Conservation (phyloP, 2,888 invertebrate species). For the Cheilosia grossa region DNA sequence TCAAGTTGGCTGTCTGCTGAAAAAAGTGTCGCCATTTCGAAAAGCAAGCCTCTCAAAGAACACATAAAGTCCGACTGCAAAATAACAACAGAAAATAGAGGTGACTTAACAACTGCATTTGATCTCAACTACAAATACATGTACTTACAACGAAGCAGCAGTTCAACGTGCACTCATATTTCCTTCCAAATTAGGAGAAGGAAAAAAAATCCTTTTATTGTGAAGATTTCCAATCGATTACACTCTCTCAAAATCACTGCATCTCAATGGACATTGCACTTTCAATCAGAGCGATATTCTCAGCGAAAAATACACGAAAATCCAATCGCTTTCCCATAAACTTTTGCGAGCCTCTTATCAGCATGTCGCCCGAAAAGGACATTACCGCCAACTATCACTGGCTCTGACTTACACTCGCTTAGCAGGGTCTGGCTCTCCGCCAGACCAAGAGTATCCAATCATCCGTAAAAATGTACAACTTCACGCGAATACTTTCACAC, state of each 20-base stretch:
- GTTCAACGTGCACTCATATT: too few relatives aligned
- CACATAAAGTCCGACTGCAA: too few relatives aligned
- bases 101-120: too few relatives aligned
- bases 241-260: slow-evolving; percentile 50
- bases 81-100: too few relatives aligned
- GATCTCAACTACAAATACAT: too few relatives aligned
- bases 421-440: slow-evolving; percentile 26
- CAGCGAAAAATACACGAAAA: slow-evolving; percentile 12
- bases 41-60: too few relatives aligned
- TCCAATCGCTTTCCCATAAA: slow-evolving; percentile 58
- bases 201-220: not conserved
- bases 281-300: slow-evolving; percentile 17
- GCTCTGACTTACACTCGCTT: slow-evolving; percentile 24
- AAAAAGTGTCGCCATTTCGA: too few relatives aligned
- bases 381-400: slow-evolving; percentile 65
- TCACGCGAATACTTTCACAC: slow-evolving; percentile 69
- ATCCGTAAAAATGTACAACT: slow-evolving; percentile 74
- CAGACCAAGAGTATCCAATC: slow-evolving; percentile 58
- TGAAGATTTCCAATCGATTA: slow-evolving; percentile 62
- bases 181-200: too few relatives aligned
- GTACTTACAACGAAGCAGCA: too few relatives aligned
- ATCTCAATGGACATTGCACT: slow-evolving; percentile 54
- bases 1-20: too few relatives aligned
- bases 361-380: slow-evolving; percentile 53
- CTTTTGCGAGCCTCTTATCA: slow-evolving; percentile 47